phyloP scores from a whole-genome alignment of 2,888 invertebrate genomes.

The Spodoptera picta region DNA sequence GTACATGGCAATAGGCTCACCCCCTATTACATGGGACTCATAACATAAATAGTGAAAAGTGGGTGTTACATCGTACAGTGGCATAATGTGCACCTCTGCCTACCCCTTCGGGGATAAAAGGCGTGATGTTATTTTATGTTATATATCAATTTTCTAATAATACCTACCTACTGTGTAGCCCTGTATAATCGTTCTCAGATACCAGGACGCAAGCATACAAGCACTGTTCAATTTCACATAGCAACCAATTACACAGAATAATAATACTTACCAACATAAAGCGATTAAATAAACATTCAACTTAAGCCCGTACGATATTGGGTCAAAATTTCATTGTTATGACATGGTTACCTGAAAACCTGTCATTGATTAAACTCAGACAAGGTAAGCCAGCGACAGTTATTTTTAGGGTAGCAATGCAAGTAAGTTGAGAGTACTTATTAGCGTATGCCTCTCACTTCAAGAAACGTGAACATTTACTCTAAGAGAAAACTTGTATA shows the following conservation, averaged over 20 bases:
- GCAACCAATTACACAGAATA: background rate
- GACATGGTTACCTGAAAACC: constrained; percentile 63
- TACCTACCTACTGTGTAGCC: no score
- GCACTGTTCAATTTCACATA: no score
- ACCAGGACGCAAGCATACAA: no score
- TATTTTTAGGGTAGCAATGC: constrained; percentile 59
- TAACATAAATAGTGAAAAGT: no score
- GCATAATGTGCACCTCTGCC: no score
- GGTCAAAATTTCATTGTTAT: constrained; percentile 60
- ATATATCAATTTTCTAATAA: no score
- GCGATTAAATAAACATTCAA: constrained; percentile 12
- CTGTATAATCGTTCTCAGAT: no score
- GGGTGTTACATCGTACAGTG: no score
- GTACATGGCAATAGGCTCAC: no score
- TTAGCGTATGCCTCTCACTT: constrained; percentile 54
- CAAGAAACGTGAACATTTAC: constrained; percentile 50
- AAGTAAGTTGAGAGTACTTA: constrained; percentile 31
- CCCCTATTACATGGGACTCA: no score
- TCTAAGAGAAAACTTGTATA: constrained; percentile 53
- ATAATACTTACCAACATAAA: background rate
- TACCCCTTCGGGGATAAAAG: no score
- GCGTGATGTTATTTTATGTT: no score
- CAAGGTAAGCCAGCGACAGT: constrained; percentile 66
- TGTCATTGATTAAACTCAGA: constrained; percentile 68
- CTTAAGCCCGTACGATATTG: constrained; percentile 48